Evolutionary conservation across 2,888 invertebrate species (phyloP).

Genomic region (Harpalus rubripes): DNA sequence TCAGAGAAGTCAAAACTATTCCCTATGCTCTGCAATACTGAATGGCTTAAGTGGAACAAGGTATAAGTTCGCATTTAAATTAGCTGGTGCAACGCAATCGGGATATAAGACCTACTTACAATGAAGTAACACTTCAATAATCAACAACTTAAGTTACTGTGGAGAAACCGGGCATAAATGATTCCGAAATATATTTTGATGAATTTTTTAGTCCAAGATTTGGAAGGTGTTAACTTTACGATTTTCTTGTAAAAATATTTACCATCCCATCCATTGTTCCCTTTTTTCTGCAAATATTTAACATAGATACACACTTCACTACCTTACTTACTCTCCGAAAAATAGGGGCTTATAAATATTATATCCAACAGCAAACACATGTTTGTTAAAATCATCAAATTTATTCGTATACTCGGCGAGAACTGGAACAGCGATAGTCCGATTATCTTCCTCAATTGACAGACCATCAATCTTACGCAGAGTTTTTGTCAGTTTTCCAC

Average conservation of each 20-base stretch:
- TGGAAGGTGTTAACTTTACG: neutral
- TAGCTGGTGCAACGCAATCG: too few relatives aligned
- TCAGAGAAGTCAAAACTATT: too few relatives aligned
- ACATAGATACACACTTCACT: neutral
- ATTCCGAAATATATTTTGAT: too few relatives aligned
- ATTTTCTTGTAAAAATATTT: neutral
- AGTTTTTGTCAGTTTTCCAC: slow-evolving; percentile 43
- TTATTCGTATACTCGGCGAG: slow-evolving; percentile 21
- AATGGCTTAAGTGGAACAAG: too few relatives aligned
- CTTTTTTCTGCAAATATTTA: neutral
- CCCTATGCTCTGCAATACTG: too few relatives aligned
- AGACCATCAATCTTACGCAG: slow-evolving; percentile 49
- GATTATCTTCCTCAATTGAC: slow-evolving; percentile 29
- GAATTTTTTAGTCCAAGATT: neutral
- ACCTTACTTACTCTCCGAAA: slow-evolving; percentile 48
- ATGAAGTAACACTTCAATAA: too few relatives aligned
- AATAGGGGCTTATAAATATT: slow-evolving; percentile 43
- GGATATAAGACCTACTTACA: too few relatives aligned
- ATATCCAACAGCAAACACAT: slow-evolving; percentile 49
- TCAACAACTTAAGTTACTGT: too few relatives aligned
- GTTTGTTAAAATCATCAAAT: slow-evolving; percentile 46
- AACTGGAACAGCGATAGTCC: slow-evolving; percentile 9
- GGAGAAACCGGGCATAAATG: too few relatives aligned
- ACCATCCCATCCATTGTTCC: neutral
- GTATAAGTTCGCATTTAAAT: too few relatives aligned